A percentile compares a stretch with the other conserved stretches of the same genome.
Evolutionary conservation across 2,888 invertebrate species (phyloP).

Genomic region (Apotomis turbidana): DNA sequence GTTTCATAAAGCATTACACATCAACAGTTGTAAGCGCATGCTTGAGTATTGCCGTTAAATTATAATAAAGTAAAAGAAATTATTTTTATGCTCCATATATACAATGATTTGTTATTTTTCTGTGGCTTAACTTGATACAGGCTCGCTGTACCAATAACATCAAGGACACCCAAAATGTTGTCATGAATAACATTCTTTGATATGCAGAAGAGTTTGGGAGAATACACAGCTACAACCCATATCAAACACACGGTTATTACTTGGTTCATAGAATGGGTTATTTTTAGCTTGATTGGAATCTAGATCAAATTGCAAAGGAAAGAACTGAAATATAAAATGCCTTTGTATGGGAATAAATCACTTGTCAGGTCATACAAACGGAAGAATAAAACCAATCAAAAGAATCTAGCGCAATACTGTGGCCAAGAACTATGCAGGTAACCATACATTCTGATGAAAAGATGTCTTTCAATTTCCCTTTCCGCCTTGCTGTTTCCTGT

Average conservation of each 20-base stretch:
- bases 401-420: slow-evolving; percentile 77
- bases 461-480: slow-evolving; percentile 93
- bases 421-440: slow-evolving; percentile 77
- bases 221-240: slow-evolving; percentile 10
- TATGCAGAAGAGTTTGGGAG: slow-evolving; percentile 2
- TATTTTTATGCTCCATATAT: not conserved
- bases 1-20: slow-evolving; percentile 30
- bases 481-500: slow-evolving; percentile 90
- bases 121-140: not conserved
- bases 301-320: slow-evolving; percentile 41
- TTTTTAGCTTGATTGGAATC: slow-evolving; percentile 41
- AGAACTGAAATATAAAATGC: slow-evolving; percentile 28
- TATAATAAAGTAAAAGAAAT: slow-evolving; percentile 3
- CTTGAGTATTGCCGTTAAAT: slow-evolving; percentile 14
- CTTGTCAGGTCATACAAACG: slow-evolving; percentile 54
- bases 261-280: slow-evolving; percentile 39
- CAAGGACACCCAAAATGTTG: slow-evolving; percentile 10
- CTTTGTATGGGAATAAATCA: slow-evolving; percentile 39
- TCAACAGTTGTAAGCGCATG: slow-evolving; percentile 31
- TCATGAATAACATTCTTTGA: slow-evolving; percentile 5
- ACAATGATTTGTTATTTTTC: not conserved
- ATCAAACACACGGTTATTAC: slow-evolving; percentile 33
- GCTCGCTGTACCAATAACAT: not conserved
- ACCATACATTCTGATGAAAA: slow-evolving; percentile 93
- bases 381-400: slow-evolving; percentile 61